Base-by-base conservation (phyloP, 1,140 invertebrate species). In the Dreissena polymorpha region DNA sequence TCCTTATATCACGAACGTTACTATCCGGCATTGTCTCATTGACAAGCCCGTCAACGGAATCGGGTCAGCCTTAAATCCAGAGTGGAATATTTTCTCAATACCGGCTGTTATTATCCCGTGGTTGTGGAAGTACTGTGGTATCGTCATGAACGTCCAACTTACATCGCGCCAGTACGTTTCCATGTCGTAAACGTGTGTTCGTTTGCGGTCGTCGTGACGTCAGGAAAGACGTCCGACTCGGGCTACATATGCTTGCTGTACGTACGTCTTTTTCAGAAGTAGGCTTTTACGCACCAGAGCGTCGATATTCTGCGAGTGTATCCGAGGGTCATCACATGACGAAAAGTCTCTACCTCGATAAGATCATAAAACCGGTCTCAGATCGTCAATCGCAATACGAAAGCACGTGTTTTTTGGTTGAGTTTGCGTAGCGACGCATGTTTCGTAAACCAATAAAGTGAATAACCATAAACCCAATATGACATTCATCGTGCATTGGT, bases 61-160 rank as follows among this genome's bases (percentile, higher is more conserved):
- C 2, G 82, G 82, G 53, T 86, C 85, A 50, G 83, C 67, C 13
- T 84, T n/a, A 39, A 68, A 64, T 3, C 65, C 80, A 23, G 27
- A n/a, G 29, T 78, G 16, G 71, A 95, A 86, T n/a, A n/a, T n/a
- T n/a, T n/a, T n/a, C n/a, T n/a, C n/a, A n/a, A n/a, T n/a, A n/a
- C n/a, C n/a, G n/a, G 95, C 95, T 0, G 96, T 96, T 65, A 94
- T 93, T 87, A 97, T 97, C 10, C 96, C 96, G 90, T 96, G 93
- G 85, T 96, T 93, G 93, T 96, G 97, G 85, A 97, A 96, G 92
- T 96, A 94, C 89, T 98, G 95, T 0, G 97, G 97, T 50, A 97
- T 86, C 1, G 96, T 97, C 16, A 96, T 96, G 87, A 95, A 98
- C 92, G 97, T 97, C 0, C 96, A 96, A 64, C 94, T 94, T 53